Percentiles rank a stretch among this genome's conserved stretches.
Evolutionary conservation across 2,797 vertebrate species (phyloP).

Genomic region (Dendrocincla tyrannina): DNA sequence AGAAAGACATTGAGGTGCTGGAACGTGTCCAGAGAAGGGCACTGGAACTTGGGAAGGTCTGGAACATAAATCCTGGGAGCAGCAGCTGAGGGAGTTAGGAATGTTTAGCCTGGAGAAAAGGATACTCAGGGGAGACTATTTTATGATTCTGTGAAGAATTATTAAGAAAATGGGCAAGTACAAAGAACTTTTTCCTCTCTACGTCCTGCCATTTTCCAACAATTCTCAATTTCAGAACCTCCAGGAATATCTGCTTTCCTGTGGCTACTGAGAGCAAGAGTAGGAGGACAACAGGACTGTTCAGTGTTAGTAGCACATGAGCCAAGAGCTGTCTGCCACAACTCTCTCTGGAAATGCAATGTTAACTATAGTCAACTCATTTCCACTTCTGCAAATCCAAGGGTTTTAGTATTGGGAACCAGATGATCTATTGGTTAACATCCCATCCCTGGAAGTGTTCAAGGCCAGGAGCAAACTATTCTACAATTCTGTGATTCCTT

Average conservation of each 20-base stretch:
- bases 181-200: not conserved
- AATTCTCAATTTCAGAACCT: not conserved
- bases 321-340: not conserved
- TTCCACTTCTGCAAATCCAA: not conserved
- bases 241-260: not conserved
- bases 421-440: rapidly evolving
- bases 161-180: not conserved
- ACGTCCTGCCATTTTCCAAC: not conserved
- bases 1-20: not conserved
- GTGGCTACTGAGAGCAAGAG: not conserved
- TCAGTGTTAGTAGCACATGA: not conserved
- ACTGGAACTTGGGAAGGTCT: not conserved
- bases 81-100: not conserved
- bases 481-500: not conserved
- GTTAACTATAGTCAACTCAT: not conserved
- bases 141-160: not conserved
- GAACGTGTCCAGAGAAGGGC: not conserved
- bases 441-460: not conserved
- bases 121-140: not conserved
- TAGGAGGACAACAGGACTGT: not conserved
- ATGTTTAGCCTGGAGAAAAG: not conserved
- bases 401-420: not conserved
- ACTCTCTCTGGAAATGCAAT: not conserved
- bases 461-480: not conserved
- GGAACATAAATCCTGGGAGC: not conserved